phyloP scores from a whole-genome alignment of 2,797 vertebrate genomes.

The Scyliorhinus canicula region DNA sequence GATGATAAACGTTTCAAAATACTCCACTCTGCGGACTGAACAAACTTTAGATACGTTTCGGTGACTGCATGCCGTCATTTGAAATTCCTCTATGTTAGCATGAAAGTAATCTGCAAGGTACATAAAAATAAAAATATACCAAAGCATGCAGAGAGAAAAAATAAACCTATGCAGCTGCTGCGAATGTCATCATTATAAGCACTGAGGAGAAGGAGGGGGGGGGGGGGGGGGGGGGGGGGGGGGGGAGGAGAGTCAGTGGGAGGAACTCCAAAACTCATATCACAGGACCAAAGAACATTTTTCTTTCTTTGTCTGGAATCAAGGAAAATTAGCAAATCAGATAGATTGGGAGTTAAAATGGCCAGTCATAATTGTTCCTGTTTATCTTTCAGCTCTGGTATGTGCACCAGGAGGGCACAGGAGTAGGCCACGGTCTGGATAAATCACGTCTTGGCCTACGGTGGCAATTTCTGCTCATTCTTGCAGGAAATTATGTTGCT shows the following conservation, averaged over 20 bases:
- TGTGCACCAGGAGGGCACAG: neutral
- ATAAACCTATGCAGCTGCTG: neutral
- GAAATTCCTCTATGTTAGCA: neutral
- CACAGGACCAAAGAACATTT: neutral
- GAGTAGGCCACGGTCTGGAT: neutral
- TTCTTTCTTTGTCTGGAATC: neutral
- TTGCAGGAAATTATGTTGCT: neutral
- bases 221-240: neutral
- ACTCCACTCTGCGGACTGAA: neutral
- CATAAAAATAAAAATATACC: constrained; percentile 17
- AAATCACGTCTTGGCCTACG: neutral
- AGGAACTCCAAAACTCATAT: neutral
- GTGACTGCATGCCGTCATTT: neutral
- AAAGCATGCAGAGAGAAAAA: neutral
- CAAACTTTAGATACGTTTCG: neutral
- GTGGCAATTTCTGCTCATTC: neutral
- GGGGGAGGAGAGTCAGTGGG: too few relatives aligned
- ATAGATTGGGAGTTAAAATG: neutral
- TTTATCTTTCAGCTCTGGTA: neutral
- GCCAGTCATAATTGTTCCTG: neutral
- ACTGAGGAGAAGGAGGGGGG: neutral
- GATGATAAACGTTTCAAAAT: neutral
- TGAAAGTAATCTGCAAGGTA: constrained; percentile 18
- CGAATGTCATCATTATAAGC: neutral
- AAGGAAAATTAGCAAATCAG: neutral